Evolutionary conservation across 2,113 vertebrate genomes (phyloP), one percentile per base, ranked within the genome.

Genomic region (Pontoporia blainvillei): DNA sequence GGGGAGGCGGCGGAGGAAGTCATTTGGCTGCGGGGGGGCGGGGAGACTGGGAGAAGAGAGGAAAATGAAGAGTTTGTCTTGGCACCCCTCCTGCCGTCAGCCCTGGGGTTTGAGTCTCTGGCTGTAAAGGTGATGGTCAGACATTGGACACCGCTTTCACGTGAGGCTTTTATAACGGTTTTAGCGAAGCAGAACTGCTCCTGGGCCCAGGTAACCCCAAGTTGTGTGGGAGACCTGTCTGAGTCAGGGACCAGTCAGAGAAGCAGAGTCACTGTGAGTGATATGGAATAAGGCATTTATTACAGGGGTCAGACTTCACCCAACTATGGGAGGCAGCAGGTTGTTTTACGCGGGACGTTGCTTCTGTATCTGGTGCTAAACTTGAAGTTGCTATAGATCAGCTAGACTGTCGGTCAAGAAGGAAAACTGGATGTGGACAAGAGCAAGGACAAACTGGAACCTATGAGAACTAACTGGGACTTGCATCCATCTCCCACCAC

Each of bases 181-280:
- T 84, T 67, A 86, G 15, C 78, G 87, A 90, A 86, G 31, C 71
- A 91, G 46, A 76, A 27, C n/a, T 73, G 31, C 54, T 73, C 76
- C 36, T 82, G n/a, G 25, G 39, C 21, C 11, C 10, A 25, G 5
- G 54, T 62, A n/a, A 41, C 57, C 72, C 36, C 67, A 62, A 75
- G 36, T 1, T 64, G 52, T 15, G 11, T 34, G 17, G 27, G 13
- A 96, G 29, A 54, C 29, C 12, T 64, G 17, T 44, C 18, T 61
- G 44, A 27, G 9, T 23, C 12, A 39, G 76, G 7, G 14, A 61
- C 82, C 29, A 34, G 4, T 64, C 61, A 62, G 57, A 96, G 59
- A 96, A 75, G 12, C 14, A 57, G 73, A 72, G 49, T 3, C 8
- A 8, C 25, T 29, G 41, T 52, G 52, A 72, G 73, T 39, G 73